These are phyloP conservation scores for Poeciliopsis infans DNA, from an alignment of 2,797 vertebrate genomes.

Conservation along the genomic window DNA sequence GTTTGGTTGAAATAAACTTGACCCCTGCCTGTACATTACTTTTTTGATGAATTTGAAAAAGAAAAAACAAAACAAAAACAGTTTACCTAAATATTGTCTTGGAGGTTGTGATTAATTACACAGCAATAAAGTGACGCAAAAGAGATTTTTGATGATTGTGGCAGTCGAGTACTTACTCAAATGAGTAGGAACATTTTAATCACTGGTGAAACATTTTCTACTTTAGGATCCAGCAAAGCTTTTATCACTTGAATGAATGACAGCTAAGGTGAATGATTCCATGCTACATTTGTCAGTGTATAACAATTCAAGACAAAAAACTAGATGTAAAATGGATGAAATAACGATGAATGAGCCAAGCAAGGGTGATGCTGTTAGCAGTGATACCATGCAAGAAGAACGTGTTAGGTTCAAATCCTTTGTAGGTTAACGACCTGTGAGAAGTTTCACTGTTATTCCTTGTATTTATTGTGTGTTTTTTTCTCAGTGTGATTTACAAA, in stretches of 20 bases:
- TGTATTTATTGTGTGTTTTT: neutral
- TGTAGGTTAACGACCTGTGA: neutral
- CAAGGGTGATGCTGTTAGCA: neutral
- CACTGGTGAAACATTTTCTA: neutral
- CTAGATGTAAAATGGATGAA: neutral
- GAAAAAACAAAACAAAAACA: neutral
- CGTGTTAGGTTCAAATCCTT: neutral
- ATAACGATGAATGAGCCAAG: neutral
- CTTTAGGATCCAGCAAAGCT: neutral
- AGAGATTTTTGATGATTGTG: constrained; percentile 67
- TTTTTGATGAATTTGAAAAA: constrained; percentile 19
- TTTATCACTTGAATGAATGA: neutral
- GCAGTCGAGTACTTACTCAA: constrained; percentile 48
- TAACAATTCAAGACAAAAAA: neutral
- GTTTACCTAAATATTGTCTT: constrained; percentile 34
- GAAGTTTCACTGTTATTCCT: neutral
- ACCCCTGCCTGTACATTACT: neutral
- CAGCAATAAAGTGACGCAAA: constrained; percentile 57
- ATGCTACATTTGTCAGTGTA: neutral
- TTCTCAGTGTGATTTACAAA: neutral
- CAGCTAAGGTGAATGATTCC: neutral
- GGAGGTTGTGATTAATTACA: constrained; percentile 16
- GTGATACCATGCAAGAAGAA: neutral
- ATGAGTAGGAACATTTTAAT: neutral
- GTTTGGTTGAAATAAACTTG: neutral